Percentiles rank a stretch among this genome's conserved stretches.
These are phyloP conservation scores for Halesus radiatus DNA, from an alignment of 1,140 invertebrate species.

Conservation along the genomic window DNA sequence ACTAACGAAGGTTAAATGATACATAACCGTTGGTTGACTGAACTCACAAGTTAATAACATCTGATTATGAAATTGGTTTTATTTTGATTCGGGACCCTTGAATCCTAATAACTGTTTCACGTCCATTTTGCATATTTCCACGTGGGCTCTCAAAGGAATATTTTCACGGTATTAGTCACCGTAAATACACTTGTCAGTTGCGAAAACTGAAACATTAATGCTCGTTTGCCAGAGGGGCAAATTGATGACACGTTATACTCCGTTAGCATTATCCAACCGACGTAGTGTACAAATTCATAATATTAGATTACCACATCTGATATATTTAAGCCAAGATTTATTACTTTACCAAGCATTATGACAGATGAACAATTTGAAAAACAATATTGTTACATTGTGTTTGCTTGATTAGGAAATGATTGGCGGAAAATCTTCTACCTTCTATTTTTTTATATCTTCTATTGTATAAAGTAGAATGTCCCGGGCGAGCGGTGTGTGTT, in stretches of 20 bases:
- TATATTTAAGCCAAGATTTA: too few relatives aligned
- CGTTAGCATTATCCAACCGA: neutral
- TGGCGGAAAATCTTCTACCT: too few relatives aligned
- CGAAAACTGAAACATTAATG: neutral
- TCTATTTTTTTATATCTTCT: too few relatives aligned
- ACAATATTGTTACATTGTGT: too few relatives aligned
- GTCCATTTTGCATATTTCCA: neutral
- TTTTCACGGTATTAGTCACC: constrained; percentile 2
- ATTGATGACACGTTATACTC: neutral
- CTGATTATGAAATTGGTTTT: constrained; percentile 20
- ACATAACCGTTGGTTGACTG: constrained; percentile 2
- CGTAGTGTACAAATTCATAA: neutral
- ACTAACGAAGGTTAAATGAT: neutral
- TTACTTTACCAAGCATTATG: too few relatives aligned
- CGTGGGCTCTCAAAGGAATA: constrained; percentile 16
- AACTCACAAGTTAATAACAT: neutral
- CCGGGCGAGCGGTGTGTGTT: too few relatives aligned
- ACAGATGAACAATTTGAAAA: too few relatives aligned
- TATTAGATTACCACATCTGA: too few relatives aligned
- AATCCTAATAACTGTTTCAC: neutral
- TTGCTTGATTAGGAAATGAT: too few relatives aligned
- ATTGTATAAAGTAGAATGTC: too few relatives aligned
- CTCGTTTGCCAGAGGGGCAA: constrained; percentile 5
- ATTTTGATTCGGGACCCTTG: neutral
- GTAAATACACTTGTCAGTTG: constrained; percentile 15